Conservation (phyloP, 2,113 vertebrate genomes). For the Formicarius rufipectus region DNA sequence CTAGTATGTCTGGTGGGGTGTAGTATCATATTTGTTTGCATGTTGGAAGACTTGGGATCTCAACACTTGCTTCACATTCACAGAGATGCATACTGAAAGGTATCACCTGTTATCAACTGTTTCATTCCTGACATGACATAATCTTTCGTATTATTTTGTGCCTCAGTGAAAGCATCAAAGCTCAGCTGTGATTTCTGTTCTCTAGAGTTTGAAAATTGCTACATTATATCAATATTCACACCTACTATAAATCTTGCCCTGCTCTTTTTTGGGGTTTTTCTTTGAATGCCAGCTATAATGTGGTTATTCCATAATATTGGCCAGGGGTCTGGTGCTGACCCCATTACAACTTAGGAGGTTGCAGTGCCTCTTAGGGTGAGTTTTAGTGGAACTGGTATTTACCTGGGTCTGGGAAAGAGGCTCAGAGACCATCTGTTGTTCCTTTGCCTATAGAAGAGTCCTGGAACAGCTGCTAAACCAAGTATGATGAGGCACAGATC, state of each 20-base stretch:
- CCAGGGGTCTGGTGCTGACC: not conserved
- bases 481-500: fast-evolving
- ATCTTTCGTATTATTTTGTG: not conserved
- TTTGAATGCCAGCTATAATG: not conserved
- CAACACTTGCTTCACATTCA: not conserved
- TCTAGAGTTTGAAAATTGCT: not conserved
- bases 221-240: not conserved
- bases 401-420: not conserved
- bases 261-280: not conserved
- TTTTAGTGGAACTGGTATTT: not conserved
- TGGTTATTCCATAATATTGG: not conserved
- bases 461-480: not conserved
- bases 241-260: not conserved
- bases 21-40: not conserved
- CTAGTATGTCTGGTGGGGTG: not conserved
- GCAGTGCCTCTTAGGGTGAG: not conserved
- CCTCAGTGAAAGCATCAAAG: not conserved
- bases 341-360: not conserved
- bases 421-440: not conserved
- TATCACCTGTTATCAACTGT: not conserved
- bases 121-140: not conserved
- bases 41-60: not conserved
- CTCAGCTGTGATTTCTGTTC: not conserved
- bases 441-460: not conserved
- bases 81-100: not conserved